Evolutionary conservation across 1,140 invertebrate genomes (phyloP), one percentile per base, ranked within the genome.

Genomic region (Drosophila sturtevanti): DNA sequence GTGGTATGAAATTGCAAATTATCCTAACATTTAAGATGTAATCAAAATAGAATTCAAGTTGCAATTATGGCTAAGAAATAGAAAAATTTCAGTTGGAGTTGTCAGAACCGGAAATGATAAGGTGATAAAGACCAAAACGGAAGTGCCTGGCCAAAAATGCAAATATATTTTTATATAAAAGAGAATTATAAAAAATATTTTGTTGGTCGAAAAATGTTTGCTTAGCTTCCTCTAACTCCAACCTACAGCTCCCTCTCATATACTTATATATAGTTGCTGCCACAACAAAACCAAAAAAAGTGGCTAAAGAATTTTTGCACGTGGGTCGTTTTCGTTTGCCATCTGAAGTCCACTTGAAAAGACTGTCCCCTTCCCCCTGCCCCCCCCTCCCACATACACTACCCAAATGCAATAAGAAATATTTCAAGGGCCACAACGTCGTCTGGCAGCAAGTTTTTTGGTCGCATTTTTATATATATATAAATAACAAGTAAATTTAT

Each of bases 101-200:
- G 81, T 85, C 81, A 85, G 68, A 73, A 85, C 77, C 81, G 81
- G 81, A 85, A 85, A 85, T 85, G 72, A 81, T 77, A 85, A 84
- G 85, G 81, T 85, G 81, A 81, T 81, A 80, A 79, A 77, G 52
- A 59, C 55, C 48, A 77, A 71, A 79, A 62, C 81, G 81, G 81
- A 85, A 79, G 77, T 84, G 76, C 65, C 77, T 72, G 65, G 65
- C 16, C 56, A 75, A 68, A 85, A 70, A 85, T 85, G 81, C 77
- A 85, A 80, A 85, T 85, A 79, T 70, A 64, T 69, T 41, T 51
- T 55, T 44, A 62, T 62, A 72, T 37, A 66, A 79, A 84, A 77
- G 81, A 72, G 84, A 84, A 84, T 84, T 79, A 84, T 85, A 85
- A 80, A 31, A 85, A 85, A 84, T 84, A 85, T 84, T 84, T 84